A percentile compares a stretch with the other conserved stretches of the same genome.
Evolutionary conservation across 2,888 invertebrate genomes (phyloP).

Genomic region (Clivina fossor): DNA sequence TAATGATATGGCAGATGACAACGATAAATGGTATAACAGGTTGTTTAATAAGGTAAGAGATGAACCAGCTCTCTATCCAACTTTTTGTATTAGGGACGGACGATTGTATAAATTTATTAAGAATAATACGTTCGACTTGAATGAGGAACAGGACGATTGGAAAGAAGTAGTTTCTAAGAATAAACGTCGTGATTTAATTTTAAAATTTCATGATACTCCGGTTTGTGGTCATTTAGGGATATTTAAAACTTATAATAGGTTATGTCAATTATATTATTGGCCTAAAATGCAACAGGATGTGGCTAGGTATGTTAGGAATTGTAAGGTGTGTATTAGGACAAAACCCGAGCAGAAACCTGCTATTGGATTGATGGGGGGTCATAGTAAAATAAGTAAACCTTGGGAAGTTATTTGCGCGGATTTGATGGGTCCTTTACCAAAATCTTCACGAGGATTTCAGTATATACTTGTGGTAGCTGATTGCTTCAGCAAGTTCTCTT

Average conservation of each 20-base stretch:
- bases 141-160: no score
- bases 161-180: no score
- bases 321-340: slow-evolving; percentile 37
- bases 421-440: slow-evolving; percentile 37
- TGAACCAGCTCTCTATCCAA: no score
- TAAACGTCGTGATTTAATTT: slow-evolving; percentile 25
- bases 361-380: slow-evolving; percentile 40
- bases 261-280: slow-evolving; percentile 42
- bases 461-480: slow-evolving; percentile 35
- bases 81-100: no score
- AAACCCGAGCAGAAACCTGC: slow-evolving; percentile 39
- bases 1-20: no score
- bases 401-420: slow-evolving; percentile 36
- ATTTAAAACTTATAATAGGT: slow-evolving; percentile 37
- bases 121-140: no score
- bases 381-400: no score
- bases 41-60: no score
- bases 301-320: slow-evolving; percentile 38
- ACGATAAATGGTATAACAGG: no score
- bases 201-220: slow-evolving; percentile 40
- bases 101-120: no score
- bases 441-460: slow-evolving; percentile 19
- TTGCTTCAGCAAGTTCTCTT: slow-evolving; percentile 37
- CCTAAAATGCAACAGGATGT: slow-evolving; percentile 41
- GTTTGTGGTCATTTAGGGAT: slow-evolving; percentile 41